Conservation (phyloP, 2,797 vertebrate species). For the Manis javanica region DNA sequence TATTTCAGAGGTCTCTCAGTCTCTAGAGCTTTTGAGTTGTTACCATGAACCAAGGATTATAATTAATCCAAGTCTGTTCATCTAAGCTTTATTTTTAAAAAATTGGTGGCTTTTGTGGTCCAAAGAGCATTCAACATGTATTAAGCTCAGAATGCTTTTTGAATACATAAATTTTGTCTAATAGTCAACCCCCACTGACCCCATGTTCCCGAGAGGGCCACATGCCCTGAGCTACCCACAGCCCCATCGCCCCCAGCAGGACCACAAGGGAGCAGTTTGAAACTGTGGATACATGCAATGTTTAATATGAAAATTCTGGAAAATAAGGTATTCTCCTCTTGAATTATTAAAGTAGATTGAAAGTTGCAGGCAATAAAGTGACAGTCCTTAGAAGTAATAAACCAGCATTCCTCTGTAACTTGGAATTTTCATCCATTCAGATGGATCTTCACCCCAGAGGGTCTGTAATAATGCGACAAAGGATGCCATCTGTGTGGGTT, state of each 20-base stretch:
- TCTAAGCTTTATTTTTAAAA: not conserved
- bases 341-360: not conserved
- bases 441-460: fast-evolving
- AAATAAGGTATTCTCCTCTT: not conserved
- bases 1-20: too few species aligned
- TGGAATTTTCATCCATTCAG: not conserved
- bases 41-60: not conserved
- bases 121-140: not conserved
- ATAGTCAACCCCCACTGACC: not conserved
- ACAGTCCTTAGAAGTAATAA: not conserved
- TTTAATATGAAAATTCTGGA: not conserved
- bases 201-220: fast-evolving
- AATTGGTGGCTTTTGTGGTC: not conserved
- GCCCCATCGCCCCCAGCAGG: not conserved
- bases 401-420: not conserved
- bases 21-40: too few species aligned
- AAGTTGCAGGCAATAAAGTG: fast-evolving
- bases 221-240: not conserved
- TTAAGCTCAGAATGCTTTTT: not conserved
- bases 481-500: not conserved
- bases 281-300: fast-evolving
- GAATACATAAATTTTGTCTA: not conserved
- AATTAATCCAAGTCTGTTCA: not conserved
- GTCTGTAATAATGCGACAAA: not conserved
- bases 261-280: fast-evolving